Conservation (phyloP, 2,797 vertebrate genomes). For the Echiichthys vipera region DNA sequence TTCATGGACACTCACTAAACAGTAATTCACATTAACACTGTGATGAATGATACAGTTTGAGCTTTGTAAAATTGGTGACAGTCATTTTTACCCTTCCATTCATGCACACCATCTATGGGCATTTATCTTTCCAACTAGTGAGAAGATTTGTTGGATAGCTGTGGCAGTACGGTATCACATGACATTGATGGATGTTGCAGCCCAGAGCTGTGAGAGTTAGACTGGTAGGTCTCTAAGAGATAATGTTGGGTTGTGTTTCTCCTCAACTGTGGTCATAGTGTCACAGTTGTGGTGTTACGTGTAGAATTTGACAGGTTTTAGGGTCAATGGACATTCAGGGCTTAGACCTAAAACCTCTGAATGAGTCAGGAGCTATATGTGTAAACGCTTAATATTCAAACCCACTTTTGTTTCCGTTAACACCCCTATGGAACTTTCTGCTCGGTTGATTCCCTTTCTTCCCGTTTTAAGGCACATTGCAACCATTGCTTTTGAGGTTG, state of each 20-base stretch:
- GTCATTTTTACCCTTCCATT: background rate
- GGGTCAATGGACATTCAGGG: no score
- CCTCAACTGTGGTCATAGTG: background rate
- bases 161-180: constrained; percentile 28
- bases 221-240: constrained; percentile 10
- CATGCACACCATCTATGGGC: background rate
- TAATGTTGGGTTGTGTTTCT: constrained; percentile 27
- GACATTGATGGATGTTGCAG: constrained; percentile 41
- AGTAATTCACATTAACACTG: background rate
- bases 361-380: no score
- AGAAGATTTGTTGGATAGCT: constrained; percentile 17
- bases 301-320: background rate
- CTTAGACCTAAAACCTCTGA: no score
- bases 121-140: constrained; percentile 8
- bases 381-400: no score
- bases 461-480: no score
- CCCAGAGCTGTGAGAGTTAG: constrained; percentile 21
- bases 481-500: no score
- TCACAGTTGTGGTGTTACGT: constrained; percentile 5
- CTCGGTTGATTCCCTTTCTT: no score
- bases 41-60: background rate
- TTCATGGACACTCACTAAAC: background rate
- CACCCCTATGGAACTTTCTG: no score
- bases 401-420: no score
- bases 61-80: background rate